phyloP scores from a whole-genome alignment of 2,113 vertebrate genomes.

The Ctenodactylus gundi region DNA sequence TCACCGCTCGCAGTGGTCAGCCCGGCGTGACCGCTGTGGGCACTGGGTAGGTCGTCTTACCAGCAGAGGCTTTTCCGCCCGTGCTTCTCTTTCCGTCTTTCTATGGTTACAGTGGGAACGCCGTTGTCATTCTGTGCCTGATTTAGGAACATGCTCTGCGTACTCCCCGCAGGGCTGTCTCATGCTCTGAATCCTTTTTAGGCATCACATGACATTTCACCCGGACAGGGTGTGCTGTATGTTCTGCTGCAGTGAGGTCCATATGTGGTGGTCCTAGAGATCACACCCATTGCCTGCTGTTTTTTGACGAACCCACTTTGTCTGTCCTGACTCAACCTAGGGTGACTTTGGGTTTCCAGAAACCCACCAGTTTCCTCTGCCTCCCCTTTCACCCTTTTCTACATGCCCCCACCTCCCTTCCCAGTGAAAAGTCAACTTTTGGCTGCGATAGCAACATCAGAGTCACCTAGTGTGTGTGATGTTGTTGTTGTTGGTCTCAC shows the following conservation, averaged over 20 bases:
- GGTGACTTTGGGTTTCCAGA: neutral
- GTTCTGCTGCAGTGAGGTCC: neutral
- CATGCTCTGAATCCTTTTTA: neutral
- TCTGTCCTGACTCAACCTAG: neutral
- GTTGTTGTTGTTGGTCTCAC: neutral
- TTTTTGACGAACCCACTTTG: neutral
- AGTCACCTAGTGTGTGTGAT: neutral
- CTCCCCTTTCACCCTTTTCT: neutral
- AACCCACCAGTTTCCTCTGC: neutral
- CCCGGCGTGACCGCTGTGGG: neutral
- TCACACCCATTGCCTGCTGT: neutral
- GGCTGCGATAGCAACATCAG: neutral
- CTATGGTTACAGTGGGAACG: neutral
- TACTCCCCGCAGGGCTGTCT: neutral
- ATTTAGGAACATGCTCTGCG: neutral
- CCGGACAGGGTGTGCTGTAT: fast-evolving
- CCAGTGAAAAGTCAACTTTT: neutral
- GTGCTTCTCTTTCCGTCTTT: neutral
- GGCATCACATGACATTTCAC: neutral
- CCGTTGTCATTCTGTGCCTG: neutral
- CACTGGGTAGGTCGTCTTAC: neutral
- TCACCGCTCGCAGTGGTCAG: fast-evolving
- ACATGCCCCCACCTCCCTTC: too few species aligned
- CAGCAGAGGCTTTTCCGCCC: neutral
- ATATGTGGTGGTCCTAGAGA: neutral